Evolutionary conservation across 2,888 invertebrate species (phyloP).

Genomic region (Minunthozetes semirufus): DNA sequence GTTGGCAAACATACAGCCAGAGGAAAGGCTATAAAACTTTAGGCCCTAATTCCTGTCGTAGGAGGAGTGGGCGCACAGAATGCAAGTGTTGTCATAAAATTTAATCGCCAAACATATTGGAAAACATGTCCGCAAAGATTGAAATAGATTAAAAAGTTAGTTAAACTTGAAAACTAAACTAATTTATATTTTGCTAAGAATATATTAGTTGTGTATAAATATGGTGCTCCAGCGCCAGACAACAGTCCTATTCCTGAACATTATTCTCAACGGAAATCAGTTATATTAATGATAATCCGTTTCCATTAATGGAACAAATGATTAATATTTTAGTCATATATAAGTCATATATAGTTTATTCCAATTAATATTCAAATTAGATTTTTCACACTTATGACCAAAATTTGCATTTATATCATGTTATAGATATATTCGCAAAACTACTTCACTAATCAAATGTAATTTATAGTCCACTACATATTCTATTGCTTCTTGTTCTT

Average conservation of each 20-base stretch:
- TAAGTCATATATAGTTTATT: neutral
- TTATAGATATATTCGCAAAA: neutral
- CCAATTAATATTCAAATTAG: constrained; percentile 27
- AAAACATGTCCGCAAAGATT: constrained; percentile 4
- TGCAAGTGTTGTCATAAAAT: constrained; percentile 18
- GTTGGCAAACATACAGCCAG: neutral
- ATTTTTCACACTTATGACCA: neutral
- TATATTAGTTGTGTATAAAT: neutral
- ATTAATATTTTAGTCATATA: constrained; percentile 15
- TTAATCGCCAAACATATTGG: neutral
- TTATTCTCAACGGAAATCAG: constrained; percentile 1
- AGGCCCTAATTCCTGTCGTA: neutral
- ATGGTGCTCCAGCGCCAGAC: no score
- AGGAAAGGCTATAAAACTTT: neutral
- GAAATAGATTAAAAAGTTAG: neutral
- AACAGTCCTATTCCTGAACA: neutral
- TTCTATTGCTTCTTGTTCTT: neutral
- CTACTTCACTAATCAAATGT: neutral
- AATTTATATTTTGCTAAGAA: neutral
- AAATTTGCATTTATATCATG: constrained; percentile 12
- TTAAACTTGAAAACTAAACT: neutral
- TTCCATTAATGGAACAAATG: neutral
- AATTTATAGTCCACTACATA: constrained; percentile 7
- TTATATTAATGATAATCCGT: neutral
- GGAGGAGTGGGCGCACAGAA: neutral